These are phyloP conservation scores for Scaptomyza cyrtandrae DNA, from an alignment of 2,888 invertebrate genomes.

Conservation along the genomic window DNA sequence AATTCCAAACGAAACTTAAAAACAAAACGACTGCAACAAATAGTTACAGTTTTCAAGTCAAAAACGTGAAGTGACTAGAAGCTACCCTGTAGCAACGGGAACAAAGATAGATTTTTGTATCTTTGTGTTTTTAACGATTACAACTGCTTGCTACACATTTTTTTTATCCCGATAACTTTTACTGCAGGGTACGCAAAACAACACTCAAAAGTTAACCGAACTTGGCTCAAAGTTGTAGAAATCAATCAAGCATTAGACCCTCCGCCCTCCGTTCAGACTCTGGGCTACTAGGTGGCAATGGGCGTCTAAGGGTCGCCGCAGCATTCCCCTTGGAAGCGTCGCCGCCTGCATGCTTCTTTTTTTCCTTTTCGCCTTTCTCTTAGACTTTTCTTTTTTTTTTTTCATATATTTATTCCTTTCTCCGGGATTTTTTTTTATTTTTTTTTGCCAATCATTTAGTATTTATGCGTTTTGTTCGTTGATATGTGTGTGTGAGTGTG, in stretches of 20 bases:
- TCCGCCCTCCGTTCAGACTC: not conserved
- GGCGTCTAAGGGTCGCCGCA: conserved; percentile 50
- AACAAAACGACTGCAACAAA: conserved; percentile 33
- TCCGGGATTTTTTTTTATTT: conserved; percentile 33
- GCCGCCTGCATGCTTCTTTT: conserved; percentile 36
- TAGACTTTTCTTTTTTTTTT: not conserved
- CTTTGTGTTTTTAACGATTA: not conserved
- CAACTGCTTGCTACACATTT: not conserved
- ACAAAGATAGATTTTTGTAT: too few species aligned
- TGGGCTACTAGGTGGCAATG: conserved; percentile 47
- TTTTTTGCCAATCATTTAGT: conserved; percentile 74
- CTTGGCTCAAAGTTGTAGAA: conserved; percentile 63
- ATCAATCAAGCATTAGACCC: conserved; percentile 66
- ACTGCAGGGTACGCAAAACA: not conserved
- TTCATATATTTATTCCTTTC: not conserved
- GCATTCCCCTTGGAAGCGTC: conserved; percentile 39
- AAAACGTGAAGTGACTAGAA: not conserved
- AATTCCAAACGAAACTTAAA: conserved; percentile 33
- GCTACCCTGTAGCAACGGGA: not conserved
- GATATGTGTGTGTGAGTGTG: conserved; percentile 15
- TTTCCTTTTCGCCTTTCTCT: not conserved
- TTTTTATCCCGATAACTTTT: not conserved
- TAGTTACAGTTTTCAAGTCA: not conserved
- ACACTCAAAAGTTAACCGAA: conserved; percentile 42
- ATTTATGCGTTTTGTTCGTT: conserved; percentile 72